Evolutionary conservation across 2,113 vertebrate genomes (phyloP).

Genomic region (Coryphaenoides rupestris): DNA sequence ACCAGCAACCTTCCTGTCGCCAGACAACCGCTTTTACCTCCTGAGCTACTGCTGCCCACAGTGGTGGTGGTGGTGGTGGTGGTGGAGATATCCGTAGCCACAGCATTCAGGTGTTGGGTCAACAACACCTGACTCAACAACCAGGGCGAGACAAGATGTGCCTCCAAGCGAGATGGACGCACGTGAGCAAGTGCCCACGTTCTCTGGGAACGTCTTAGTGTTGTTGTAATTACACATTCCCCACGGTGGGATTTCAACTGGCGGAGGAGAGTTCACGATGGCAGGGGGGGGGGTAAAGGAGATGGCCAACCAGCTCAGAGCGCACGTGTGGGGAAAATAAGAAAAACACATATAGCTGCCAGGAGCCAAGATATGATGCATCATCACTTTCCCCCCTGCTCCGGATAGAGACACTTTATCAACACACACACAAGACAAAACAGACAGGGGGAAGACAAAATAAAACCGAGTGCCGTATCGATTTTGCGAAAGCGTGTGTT

Average conservation of each 20-base stretch:
- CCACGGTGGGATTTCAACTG: slow-evolving; percentile 25
- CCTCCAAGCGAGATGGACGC: slow-evolving; percentile 21
- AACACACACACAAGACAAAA: slow-evolving; percentile 24
- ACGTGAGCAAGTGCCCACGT: slow-evolving; percentile 16
- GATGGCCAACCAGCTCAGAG: slow-evolving; percentile 54
- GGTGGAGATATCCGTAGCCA: no score
- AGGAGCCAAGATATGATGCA: slow-evolving; percentile 26
- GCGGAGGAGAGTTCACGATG: no score
- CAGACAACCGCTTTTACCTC: no score
- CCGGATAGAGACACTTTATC: slow-evolving; percentile 55
- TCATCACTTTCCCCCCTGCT: slow-evolving; percentile 58
- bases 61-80: no score
- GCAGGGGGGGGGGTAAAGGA: no score
- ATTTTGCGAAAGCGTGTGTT: slow-evolving; percentile 66
- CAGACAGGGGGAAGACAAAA: slow-evolving; percentile 23
- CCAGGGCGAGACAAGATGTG: not conserved
- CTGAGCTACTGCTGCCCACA: no score
- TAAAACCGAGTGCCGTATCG: slow-evolving; percentile 56
- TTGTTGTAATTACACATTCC: slow-evolving; percentile 19
- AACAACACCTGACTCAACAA: no score
- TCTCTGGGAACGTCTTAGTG: slow-evolving; percentile 21
- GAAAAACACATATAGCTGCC: slow-evolving; percentile 39
- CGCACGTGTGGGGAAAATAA: slow-evolving; percentile 58
- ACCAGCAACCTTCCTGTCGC: no score
- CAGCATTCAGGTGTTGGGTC: no score